Evolutionary conservation across 2,797 vertebrate species (phyloP), one percentile per base, ranked within the genome.

Genomic region (Periparus ater): DNA sequence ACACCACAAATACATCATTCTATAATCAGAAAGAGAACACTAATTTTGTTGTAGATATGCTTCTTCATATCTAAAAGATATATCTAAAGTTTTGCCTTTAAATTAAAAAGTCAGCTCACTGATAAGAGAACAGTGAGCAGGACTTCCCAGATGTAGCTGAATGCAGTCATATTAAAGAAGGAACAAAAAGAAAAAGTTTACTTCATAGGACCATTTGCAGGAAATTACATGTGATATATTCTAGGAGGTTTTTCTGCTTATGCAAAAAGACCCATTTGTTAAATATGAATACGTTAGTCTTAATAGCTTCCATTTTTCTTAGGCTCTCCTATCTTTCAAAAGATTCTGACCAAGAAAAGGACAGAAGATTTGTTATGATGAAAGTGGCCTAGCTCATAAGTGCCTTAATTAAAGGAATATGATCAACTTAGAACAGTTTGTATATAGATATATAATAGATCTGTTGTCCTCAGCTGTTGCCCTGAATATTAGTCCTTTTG

Each of bases 301-400:
- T 71, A 87, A 72, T 38, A 77, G 21, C 48, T 45, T 67, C 48
- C n/a, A 61, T 89, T 93, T 94, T 80, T 77, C 81, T 93, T 83
- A 53, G 23, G 17, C 16, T 80, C 12, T 70, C 42, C 68, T 81
- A 44, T 71, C 32, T 82, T 94, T 91, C 25, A 32, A 66, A 84
- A 87, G 19, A 73, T 87, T 88, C 40, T 70, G 40, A 78, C 62
- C 66, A 79, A 85, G 32, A 78, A 85, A 85, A 67, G 45, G 27
- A 81, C 0, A 16, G 38, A 86, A 81, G 60, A 82, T 54, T 79
- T 70, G 36, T 62, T 79, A 54, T 50, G 32, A 84, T 44, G 17
- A 75, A 93, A 88, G 30, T 79, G 34, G 26, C 14, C 27, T 54
- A 63, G 27, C 13, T 72, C 11, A 2, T 76, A 89, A 93, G 65